A percentile compares a stretch with the other conserved stretches of the same genome.
Conservation (phyloP, 1,140 invertebrate species). For the Halictus rubicundus region DNA sequence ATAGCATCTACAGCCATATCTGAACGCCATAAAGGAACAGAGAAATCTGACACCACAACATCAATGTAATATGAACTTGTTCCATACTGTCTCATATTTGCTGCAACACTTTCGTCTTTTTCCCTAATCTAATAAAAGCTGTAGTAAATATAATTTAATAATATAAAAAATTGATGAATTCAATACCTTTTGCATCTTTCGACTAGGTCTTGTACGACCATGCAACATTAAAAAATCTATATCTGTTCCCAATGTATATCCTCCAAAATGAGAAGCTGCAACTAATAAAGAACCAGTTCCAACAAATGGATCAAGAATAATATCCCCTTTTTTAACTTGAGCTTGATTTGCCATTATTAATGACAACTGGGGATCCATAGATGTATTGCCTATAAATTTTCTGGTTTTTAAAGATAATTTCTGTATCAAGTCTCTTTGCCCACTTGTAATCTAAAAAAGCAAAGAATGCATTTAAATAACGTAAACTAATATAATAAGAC, state of each 20-base stretch:
- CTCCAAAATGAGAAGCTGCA: constrained; percentile 94
- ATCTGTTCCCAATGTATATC: constrained; percentile 93
- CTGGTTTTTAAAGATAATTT: constrained; percentile 92
- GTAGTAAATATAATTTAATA: constrained; percentile 2
- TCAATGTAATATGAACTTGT: constrained; percentile 89
- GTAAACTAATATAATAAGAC: not conserved
- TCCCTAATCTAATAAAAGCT: constrained; percentile 82
- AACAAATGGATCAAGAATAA: constrained; percentile 97
- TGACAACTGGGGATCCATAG: constrained; percentile 96
- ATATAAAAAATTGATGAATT: constrained; percentile 20
- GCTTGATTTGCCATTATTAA: constrained; percentile 97
- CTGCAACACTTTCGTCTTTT: constrained; percentile 91
- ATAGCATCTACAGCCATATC: constrained; percentile 90
- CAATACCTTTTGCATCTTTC: constrained; percentile 86
- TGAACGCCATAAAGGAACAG: constrained; percentile 88
- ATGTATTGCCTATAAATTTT: constrained; percentile 98
- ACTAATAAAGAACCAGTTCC: constrained; percentile 96
- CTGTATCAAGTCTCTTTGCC: constrained; percentile 89
- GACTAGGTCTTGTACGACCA: constrained; percentile 89
- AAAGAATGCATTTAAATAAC: constrained; percentile 24
- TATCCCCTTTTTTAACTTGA: constrained; percentile 85
- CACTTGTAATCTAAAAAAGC: constrained; percentile 86
- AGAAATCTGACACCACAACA: constrained; percentile 94
- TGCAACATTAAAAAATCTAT: constrained; percentile 97
- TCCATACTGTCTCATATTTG: constrained; percentile 94